Base-by-base conservation (phyloP, 1,140 invertebrate genomes). In the Papilio helenus region DNA sequence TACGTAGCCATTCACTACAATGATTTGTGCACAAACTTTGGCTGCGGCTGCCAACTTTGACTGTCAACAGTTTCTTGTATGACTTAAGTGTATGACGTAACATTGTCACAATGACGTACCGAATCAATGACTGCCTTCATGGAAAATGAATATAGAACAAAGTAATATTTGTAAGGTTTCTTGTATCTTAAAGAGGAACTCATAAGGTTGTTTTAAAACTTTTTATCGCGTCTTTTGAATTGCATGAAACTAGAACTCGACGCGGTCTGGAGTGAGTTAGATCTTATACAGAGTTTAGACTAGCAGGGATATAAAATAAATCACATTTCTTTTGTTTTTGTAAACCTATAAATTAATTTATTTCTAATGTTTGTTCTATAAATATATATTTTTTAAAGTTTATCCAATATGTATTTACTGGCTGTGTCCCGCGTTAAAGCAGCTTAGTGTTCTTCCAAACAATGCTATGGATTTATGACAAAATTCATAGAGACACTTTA, bases 11-110 rank as follows among this genome's bases (percentile, higher is more conserved):
- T 68, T 29, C 61, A 5, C 61, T 29, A 29, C 61, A 68, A 68
- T 68, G 61, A 68, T 68, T 68, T 68, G 61, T 68, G 61, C 61
- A 29, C 61, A 68, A 68, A 68, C 61, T 68, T 68, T 7, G 61
- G 26, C 26, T 12, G 61, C 61, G 61, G 61, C 26, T 68, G 61
- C 61, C 26, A 68, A 68, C 61, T 68, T 68, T 68, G 61, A 29
- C 26, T 68, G 61, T 68, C 61, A 68, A 68, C 61, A 68, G 61
- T 34, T 26, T 61, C 58, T 61, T 68, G 61, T 68, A 68, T 29
- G 61, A 68, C 23, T 68, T 29, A 29, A 68, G 61, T 68, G 61
- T 68, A 68, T 65, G 61, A 61, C 10, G 58, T 61, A 61, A 29
- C 3, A 29, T 68, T 26, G 23, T 68, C 51, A 61, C 20, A 29